A percentile compares a stretch with the other conserved stretches of the same genome.
These are phyloP conservation scores for Siphamia tubifer DNA, from an alignment of 2,113 vertebrate species.

Conservation along the genomic window DNA sequence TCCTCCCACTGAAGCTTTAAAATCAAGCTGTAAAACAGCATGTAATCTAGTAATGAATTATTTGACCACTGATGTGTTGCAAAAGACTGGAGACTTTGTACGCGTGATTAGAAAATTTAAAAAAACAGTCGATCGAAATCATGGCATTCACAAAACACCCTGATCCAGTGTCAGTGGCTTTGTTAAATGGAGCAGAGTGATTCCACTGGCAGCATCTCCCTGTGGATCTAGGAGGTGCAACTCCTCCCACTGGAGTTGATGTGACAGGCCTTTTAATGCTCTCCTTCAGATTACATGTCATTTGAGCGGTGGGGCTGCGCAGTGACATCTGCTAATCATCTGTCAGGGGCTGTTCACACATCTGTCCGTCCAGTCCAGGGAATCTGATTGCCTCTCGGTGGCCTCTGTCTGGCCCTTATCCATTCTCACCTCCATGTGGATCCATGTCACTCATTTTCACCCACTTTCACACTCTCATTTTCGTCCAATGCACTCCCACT, in stretches of 20 bases:
- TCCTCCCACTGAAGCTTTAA: no score
- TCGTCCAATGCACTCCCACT: not conserved
- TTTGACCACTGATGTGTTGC: no score
- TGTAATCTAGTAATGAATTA: no score
- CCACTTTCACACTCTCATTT: slow-evolving; percentile 1
- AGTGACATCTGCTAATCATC: slow-evolving; percentile 55
- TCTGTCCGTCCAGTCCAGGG: not conserved
- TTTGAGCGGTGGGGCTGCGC: not conserved
- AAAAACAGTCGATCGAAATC: no score
- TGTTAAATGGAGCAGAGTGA: slow-evolving; percentile 9
- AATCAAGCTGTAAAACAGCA: no score
- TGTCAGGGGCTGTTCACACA: slow-evolving; percentile 51
- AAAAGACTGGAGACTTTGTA: no score
- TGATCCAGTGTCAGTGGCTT: not conserved
- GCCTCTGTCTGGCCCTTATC: not conserved
- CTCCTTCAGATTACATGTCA: slow-evolving; percentile 46
- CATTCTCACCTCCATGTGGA: slow-evolving; percentile 48
- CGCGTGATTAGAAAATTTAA: no score
- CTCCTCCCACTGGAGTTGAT: not conserved
- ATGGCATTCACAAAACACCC: not conserved
- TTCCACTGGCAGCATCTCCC: not conserved
- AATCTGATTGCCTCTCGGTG: slow-evolving; percentile 8
- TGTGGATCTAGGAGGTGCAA: not conserved
- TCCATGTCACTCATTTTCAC: slow-evolving; percentile 32
- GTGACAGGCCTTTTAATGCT: slow-evolving; percentile 36